These are phyloP conservation scores for Ataeniobius toweri DNA, from an alignment of 2,797 vertebrate genomes.

Conservation along the genomic window DNA sequence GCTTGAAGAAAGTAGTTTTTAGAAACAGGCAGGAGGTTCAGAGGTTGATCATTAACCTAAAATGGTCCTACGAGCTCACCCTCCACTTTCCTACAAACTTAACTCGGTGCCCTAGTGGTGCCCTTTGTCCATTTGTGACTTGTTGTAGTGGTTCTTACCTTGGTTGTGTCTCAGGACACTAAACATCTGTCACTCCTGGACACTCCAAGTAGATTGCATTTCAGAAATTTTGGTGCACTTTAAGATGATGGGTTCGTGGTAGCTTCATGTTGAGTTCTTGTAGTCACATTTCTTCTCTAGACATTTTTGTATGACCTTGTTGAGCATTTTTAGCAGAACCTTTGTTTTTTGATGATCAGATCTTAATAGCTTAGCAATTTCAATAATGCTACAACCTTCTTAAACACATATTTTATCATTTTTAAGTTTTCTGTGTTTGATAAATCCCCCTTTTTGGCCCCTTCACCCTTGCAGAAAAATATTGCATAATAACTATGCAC, in stretches of 20 bases:
- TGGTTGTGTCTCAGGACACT: background rate
- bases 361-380: background rate
- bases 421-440: background rate
- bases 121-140: background rate
- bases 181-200: background rate
- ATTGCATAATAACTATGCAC: no score
- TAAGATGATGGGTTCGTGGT: background rate
- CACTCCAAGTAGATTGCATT: background rate
- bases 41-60: background rate
- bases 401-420: background rate
- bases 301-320: background rate
- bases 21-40: no score
- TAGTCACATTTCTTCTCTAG: background rate
- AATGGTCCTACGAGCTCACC: background rate
- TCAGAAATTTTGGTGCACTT: background rate
- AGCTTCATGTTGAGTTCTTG: background rate
- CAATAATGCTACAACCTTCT: background rate
- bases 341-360: background rate
- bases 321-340: background rate
- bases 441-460: background rate
- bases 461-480: background rate
- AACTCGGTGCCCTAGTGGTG: background rate
- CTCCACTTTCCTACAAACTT: background rate
- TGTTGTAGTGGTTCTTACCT: background rate
- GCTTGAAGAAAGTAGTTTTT: background rate